Percentiles rank a stretch among this genome's conserved stretches.
phyloP scores from a whole-genome alignment of 2,797 vertebrate species.

The Anguilla marmorata region DNA sequence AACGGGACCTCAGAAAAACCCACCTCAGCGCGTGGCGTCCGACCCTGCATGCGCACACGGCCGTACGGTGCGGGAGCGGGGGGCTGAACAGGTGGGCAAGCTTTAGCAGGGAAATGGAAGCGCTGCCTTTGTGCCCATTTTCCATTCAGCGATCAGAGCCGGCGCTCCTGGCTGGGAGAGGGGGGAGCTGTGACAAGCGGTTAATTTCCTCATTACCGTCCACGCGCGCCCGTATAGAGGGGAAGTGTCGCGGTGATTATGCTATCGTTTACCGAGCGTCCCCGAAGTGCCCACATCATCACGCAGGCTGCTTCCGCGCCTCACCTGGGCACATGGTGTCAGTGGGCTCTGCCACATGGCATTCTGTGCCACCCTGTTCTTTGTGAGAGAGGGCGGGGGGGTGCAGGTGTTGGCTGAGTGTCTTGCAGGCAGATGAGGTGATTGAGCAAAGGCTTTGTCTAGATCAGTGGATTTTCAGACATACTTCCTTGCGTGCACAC shows the following conservation, averaged over 20 bases:
- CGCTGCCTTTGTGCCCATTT: constrained; percentile 49
- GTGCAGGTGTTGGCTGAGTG: constrained; percentile 23
- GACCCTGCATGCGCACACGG: constrained; percentile 42
- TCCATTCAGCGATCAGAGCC: constrained; percentile 50
- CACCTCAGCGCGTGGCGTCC: background rate
- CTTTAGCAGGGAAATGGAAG: constrained; percentile 59
- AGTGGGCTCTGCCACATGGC: background rate
- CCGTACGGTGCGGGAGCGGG: constrained; percentile 48
- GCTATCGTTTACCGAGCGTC: background rate
- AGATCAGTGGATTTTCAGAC: constrained; percentile 53
- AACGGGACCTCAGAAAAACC: constrained; percentile 5
- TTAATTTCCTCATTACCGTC: constrained; percentile 57
- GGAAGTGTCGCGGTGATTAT: constrained; percentile 9
- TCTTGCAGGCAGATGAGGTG: constrained; percentile 11
- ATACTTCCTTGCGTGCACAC: constrained; percentile 46
- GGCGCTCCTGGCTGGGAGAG: constrained; percentile 19
- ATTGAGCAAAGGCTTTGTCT: constrained; percentile 42
- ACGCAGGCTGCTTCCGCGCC: background rate
- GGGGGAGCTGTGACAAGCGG: constrained; percentile 49
- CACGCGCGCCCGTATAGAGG: background rate
- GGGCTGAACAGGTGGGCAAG: constrained; percentile 73
- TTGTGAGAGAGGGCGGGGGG: background rate
- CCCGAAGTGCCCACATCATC: background rate
- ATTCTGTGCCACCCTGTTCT: background rate
- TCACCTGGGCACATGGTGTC: background rate